Evolutionary conservation across 1,140 invertebrate species (phyloP).

Genomic region (Dendroctonus ponderosae): DNA sequence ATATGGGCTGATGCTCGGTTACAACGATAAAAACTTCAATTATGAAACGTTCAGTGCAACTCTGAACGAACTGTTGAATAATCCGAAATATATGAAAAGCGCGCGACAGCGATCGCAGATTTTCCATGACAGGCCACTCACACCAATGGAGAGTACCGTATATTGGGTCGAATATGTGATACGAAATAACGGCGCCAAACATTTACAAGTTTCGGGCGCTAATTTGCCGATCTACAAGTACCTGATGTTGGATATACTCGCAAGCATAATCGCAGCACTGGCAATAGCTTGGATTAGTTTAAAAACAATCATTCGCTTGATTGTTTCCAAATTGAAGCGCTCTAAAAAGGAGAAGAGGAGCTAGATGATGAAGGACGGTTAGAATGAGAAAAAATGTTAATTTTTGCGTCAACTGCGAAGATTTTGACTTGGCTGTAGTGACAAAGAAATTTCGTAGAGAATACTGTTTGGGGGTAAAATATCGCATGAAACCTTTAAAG

Average conservation of each 20-base stretch:
- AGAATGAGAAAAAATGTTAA: no score
- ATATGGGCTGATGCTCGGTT: constrained; percentile 49
- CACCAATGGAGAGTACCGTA: constrained; percentile 42
- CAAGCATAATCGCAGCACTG: background rate
- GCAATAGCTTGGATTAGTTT: no score
- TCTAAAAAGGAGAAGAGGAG: no score
- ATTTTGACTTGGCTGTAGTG: no score
- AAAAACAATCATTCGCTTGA: no score
- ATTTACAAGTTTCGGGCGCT: constrained; percentile 20
- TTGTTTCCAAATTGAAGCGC: no score
- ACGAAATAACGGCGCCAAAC: constrained; percentile 41
- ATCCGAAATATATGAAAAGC: constrained; percentile 35
- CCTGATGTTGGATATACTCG: constrained; percentile 22
- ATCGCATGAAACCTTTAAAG: no score
- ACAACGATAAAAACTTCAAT: constrained; percentile 41
- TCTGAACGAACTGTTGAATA: constrained; percentile 25
- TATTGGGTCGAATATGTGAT: constrained; percentile 50
- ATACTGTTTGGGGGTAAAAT: no score
- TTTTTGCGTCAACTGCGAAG: no score
- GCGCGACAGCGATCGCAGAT: constrained; percentile 29
- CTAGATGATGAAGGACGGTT: no score
- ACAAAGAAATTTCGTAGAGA: no score
- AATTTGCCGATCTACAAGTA: constrained; percentile 20
- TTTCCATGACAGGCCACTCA: constrained; percentile 35
- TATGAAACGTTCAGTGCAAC: constrained; percentile 28